A percentile compares a stretch with the other conserved stretches of the same genome.
These are phyloP conservation scores for Carterocephalus palaemon DNA, from an alignment of 2,888 invertebrate genomes.

Conservation along the genomic window DNA sequence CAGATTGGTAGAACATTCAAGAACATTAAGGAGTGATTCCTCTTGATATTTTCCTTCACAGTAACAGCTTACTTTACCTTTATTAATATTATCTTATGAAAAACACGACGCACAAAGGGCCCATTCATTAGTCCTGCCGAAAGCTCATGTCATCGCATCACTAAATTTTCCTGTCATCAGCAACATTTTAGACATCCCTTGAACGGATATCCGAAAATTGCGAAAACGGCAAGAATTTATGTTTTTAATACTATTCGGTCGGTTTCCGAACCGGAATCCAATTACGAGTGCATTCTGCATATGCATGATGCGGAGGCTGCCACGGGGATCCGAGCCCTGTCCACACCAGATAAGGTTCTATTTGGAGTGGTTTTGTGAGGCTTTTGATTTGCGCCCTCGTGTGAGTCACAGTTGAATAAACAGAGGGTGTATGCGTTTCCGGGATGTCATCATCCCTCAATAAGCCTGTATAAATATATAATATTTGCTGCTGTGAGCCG, in stretches of 20 bases:
- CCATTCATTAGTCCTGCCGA: too few relatives aligned
- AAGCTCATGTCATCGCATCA: too few relatives aligned
- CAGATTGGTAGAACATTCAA: too few relatives aligned
- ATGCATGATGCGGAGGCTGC: slow-evolving; percentile 17
- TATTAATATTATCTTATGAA: too few relatives aligned
- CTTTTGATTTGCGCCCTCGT: slow-evolving; percentile 5
- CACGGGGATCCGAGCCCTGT: background rate
- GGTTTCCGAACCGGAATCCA: slow-evolving; percentile 25
- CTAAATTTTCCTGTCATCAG: too few relatives aligned
- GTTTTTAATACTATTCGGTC: slow-evolving; percentile 24
- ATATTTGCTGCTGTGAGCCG: too few relatives aligned
- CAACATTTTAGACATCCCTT: slow-evolving; percentile 25
- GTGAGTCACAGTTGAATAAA: slow-evolving; percentile 16
- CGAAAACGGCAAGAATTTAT: slow-evolving; percentile 24
- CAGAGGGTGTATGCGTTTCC: slow-evolving; percentile 7
- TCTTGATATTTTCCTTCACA: too few relatives aligned
- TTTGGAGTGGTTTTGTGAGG: background rate
- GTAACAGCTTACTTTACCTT: too few relatives aligned
- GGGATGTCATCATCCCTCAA: too few relatives aligned
- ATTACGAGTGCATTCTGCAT: slow-evolving; percentile 23
- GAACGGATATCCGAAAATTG: slow-evolving; percentile 27
- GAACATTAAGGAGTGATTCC: too few relatives aligned
- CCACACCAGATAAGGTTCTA: background rate
- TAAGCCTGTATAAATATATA: too few relatives aligned
- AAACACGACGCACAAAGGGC: too few relatives aligned